Evolutionary conservation across 2,797 vertebrate genomes (phyloP).

Genomic region (Poeciliopsis gracilis): DNA sequence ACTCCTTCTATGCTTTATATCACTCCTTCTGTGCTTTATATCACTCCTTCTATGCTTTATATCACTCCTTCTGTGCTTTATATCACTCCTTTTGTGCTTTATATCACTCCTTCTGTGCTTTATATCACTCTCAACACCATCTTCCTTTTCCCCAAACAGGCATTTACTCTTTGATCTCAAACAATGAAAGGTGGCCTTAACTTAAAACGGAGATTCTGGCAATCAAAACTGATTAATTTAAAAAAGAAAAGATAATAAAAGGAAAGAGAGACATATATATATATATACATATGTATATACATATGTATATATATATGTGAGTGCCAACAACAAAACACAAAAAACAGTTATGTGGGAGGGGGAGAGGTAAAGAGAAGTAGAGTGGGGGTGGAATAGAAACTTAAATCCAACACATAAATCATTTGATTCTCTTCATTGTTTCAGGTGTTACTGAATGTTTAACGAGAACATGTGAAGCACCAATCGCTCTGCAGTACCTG

Average conservation of each 20-base stretch:
- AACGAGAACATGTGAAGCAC: no score
- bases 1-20: constrained; percentile 23
- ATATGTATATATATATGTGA: not conserved
- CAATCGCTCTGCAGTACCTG: no score
- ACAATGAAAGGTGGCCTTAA: constrained; percentile 68
- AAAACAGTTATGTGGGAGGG: not conserved
- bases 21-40: no score
- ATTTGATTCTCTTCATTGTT: no score
- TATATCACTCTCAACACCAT: constrained; percentile 27
- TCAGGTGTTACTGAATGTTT: no score
- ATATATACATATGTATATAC: not conserved
- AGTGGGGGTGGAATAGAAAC: not conserved
- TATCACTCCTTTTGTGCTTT: no score
- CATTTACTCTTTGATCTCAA: constrained; percentile 69
- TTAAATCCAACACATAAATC: not conserved
- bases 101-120: constrained; percentile 30
- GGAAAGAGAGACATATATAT: not conserved
- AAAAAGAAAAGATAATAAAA: not conserved
- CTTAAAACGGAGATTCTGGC: constrained; percentile 61
- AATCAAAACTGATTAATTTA: constrained; percentile 45
- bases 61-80: no score
- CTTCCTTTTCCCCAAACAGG: constrained; percentile 49
- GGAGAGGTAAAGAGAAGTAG: no score
- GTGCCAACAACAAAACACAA: not conserved
- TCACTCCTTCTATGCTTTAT: constrained; percentile 23